Base-by-base conservation (phyloP, 2,888 invertebrate genomes). In the Eupithecia centaureata region DNA sequence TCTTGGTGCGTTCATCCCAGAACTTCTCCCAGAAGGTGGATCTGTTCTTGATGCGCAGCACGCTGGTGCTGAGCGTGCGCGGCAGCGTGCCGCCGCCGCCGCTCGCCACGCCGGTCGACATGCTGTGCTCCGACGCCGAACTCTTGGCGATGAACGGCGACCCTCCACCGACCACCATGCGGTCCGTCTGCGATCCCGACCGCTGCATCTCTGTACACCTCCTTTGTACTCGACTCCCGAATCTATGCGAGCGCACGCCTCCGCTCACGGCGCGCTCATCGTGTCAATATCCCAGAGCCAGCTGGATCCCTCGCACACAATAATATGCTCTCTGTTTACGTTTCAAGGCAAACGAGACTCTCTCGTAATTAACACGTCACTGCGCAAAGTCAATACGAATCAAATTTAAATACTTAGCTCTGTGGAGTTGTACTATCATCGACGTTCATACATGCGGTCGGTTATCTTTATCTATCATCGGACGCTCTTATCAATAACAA, bases 21-120 rank as follows among this genome's bases (percentile, higher is more conserved):
- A 96, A 96, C 88, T 97, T 96, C 83, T 97, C 96, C 97, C 97
- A 97, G 88, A 97, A 97, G 58, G 96, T 95, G 72, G 96, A 95
- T 79, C 97, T 94, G 86, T 96, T 95, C 82, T 96, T 96, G 83
- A 96, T 95, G 79, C 97, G 94, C 62, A 97, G 94, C 47, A 96
- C 97, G 78, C 96, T 96, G 72, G 97, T 97, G 86, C 96, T 96
- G 73, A 96, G 94, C 13, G 96, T 96, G 72, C 96, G 93, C 4
- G 96, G 96, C 73, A 96, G 90, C 65, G 94, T 94, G 68, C 91
- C 86, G 72, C 82, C 92, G 52, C 85, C 91, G 87, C 80, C 91
- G 79, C 80, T 94, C 66, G 94, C 89, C 78, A 86, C 94, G 79
- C 87, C 92, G 75, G 88, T 94, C 73, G 91, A 94, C 91, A 92